Percentiles rank a stretch among this genome's conserved stretches.
phyloP scores from a whole-genome alignment of 64 coral and sea anemone genomes.

The Orbicella faveolata region DNA sequence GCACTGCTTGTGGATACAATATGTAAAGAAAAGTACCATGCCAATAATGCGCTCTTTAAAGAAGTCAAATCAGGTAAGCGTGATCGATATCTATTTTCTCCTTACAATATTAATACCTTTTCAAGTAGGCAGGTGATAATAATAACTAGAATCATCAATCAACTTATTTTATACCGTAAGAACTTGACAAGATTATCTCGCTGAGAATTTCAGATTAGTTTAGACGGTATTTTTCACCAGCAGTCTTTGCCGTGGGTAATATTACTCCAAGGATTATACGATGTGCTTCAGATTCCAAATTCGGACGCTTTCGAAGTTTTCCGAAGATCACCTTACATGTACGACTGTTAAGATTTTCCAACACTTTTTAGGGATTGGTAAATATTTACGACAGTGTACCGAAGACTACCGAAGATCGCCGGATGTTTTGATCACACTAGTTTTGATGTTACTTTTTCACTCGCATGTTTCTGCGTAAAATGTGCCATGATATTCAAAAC shows the following conservation, averaged over 20 bases:
- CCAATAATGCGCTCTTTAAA: constrained; percentile 37
- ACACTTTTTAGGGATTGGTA: neutral
- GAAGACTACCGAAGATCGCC: neutral
- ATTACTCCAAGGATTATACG: too few relatives aligned
- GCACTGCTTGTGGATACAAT: constrained; percentile 52
- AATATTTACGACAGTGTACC: neutral
- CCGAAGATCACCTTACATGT: neutral
- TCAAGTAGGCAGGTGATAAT: neutral
- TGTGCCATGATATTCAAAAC: too few relatives aligned
- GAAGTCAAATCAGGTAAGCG: constrained; percentile 50
- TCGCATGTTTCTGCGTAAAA: too few relatives aligned
- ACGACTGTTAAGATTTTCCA: neutral
- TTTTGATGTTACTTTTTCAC: too few relatives aligned
- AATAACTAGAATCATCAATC: neutral
- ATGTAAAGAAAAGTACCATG: constrained; percentile 52
- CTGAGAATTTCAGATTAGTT: too few relatives aligned
- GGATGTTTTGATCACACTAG: neutral
- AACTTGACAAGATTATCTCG: too few relatives aligned
- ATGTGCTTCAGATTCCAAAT: too few relatives aligned
- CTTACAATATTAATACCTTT: neutral
- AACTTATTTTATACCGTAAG: too few relatives aligned
- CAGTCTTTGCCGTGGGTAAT: too few relatives aligned
- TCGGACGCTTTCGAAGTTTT: neutral
- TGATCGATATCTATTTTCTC: neutral
- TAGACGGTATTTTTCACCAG: too few relatives aligned